phyloP scores from a whole-genome alignment of 1,140 invertebrate genomes.

The Rhopalosiphum padi region DNA sequence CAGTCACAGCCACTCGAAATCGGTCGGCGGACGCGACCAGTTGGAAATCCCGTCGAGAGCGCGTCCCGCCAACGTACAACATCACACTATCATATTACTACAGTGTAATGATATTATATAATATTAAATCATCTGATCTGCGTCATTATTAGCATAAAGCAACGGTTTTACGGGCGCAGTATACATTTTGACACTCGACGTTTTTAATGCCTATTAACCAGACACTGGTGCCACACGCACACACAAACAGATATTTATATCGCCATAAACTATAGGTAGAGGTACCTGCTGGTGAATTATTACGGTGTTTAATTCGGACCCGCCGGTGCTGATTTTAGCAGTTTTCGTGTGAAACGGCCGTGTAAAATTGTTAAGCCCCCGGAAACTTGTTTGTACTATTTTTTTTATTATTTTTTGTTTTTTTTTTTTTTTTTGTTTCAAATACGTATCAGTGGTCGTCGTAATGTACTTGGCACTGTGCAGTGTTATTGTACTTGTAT shows the following conservation, averaged over 20 bases:
- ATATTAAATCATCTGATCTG: slow-evolving; percentile 40
- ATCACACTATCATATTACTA: not conserved
- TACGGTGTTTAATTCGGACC: slow-evolving; percentile 42
- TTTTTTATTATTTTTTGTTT: not conserved
- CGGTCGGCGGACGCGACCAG: not conserved
- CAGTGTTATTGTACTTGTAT: not conserved
- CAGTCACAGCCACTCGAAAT: not conserved
- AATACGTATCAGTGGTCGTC: not conserved
- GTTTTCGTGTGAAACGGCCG: slow-evolving; percentile 41
- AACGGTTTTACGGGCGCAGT: not conserved
- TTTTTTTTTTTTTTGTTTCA: not conserved
- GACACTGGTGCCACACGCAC: not conserved
- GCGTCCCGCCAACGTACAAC: not conserved
- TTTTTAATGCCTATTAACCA: slow-evolving; percentile 47
- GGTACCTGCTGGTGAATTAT: slow-evolving; percentile 40
- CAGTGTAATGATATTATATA: not conserved
- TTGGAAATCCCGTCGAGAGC: slow-evolving; percentile 11
- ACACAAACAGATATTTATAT: not conserved
- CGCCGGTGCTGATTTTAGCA: slow-evolving; percentile 48
- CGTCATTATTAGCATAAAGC: slow-evolving; percentile 55
- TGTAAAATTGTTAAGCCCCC: slow-evolving; percentile 39
- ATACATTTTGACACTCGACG: slow-evolving; percentile 35
- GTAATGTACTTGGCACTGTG: not conserved
- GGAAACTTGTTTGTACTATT: slow-evolving; percentile 35
- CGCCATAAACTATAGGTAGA: too few relatives aligned